These are phyloP conservation scores for Diadegma fenestrale DNA, from an alignment of 2,888 invertebrate species.

Conservation along the genomic window DNA sequence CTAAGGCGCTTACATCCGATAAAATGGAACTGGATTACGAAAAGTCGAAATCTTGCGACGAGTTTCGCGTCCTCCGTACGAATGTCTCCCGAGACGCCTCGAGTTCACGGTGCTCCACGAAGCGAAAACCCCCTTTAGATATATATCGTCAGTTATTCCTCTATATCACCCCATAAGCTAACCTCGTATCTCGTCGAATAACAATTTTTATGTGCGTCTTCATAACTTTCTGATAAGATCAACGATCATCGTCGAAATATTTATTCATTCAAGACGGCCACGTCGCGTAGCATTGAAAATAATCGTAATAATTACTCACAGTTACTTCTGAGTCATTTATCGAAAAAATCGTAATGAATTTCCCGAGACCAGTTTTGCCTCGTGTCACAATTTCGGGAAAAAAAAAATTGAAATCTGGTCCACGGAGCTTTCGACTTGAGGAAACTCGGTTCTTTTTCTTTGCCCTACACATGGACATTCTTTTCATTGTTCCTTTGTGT, in stretches of 20 bases:
- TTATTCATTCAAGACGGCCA: background rate
- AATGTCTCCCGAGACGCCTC: constrained; percentile 27
- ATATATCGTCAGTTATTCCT: constrained; percentile 16
- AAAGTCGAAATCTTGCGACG: constrained; percentile 56
- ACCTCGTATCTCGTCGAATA: constrained; percentile 31
- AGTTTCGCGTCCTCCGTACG: constrained; percentile 32
- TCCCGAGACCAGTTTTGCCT: background rate
- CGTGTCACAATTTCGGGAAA: constrained; percentile 25
- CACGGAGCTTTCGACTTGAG: constrained; percentile 30
- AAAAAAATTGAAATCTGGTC: constrained; percentile 31
- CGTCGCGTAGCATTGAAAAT: background rate
- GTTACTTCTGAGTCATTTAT: background rate
- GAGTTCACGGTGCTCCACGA: constrained; percentile 13
- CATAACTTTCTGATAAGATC: constrained; percentile 30
- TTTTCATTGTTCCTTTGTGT: constrained; percentile 67
- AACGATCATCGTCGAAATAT: background rate
- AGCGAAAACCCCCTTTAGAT: constrained; percentile 10
- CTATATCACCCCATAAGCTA: constrained; percentile 6
- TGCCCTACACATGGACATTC: constrained; percentile 51
- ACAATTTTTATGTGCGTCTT: constrained; percentile 38
- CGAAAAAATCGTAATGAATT: background rate
- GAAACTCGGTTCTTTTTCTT: constrained; percentile 35
- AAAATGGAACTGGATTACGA: constrained; percentile 70
- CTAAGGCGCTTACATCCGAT: constrained; percentile 75
- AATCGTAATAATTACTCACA: background rate